Percentiles rank a stretch among this genome's conserved stretches.
phyloP scores from a whole-genome alignment of 2,113 vertebrate genomes.

The Xiphorhynchus elegans region DNA sequence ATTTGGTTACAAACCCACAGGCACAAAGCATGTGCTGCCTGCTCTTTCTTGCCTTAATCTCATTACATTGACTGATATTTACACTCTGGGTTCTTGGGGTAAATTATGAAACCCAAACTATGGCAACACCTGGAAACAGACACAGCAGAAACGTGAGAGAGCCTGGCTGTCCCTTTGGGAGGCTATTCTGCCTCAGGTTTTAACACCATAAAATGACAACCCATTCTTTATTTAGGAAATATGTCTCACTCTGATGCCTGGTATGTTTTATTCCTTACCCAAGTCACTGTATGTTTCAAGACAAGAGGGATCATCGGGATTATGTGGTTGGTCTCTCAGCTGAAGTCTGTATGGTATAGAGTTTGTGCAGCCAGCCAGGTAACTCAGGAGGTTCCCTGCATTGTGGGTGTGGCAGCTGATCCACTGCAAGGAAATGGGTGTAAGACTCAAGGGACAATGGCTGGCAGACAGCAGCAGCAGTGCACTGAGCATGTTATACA shows the following conservation, averaged over 20 bases:
- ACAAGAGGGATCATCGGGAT: neutral
- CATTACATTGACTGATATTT: conserved; percentile 18
- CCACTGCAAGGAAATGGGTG: accelerated
- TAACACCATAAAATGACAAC: neutral
- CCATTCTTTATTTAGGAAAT: neutral
- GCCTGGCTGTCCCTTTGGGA: neutral
- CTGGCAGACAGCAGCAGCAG: neutral
- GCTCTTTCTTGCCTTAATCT: conserved; percentile 1
- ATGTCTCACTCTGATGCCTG: neutral
- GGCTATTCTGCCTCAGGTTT: neutral
- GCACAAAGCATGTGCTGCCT: neutral
- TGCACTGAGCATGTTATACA: neutral
- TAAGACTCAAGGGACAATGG: neutral
- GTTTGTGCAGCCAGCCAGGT: neutral
- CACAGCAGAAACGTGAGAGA: conserved; percentile 16
- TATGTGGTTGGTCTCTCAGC: neutral
- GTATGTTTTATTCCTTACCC: neutral
- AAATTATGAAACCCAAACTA: neutral
- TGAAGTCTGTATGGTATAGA: neutral
- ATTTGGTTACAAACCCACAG: neutral
- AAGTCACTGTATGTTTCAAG: neutral
- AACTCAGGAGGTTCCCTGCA: neutral
- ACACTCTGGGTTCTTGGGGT: neutral
- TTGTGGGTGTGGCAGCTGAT: neutral
- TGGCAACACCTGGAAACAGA: conserved; percentile 22